Conservation (phyloP, 2,888 invertebrate genomes). For the Neoitamus cyanurus region DNA sequence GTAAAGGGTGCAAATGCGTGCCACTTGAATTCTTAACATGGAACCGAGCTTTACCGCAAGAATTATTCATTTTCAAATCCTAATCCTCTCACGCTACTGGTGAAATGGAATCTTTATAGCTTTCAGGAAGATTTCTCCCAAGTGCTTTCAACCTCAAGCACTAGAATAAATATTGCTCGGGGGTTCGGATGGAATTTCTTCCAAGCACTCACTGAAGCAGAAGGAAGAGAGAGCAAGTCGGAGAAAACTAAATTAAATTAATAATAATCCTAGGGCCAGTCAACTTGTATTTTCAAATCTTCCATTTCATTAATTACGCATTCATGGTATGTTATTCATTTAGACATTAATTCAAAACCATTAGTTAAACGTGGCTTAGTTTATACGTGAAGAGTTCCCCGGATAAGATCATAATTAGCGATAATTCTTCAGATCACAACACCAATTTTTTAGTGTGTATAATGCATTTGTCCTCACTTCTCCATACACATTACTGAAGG, state of each 20-base stretch:
- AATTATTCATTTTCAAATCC: constrained; percentile 46
- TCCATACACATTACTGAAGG: too few species aligned
- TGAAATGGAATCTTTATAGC: constrained; percentile 37
- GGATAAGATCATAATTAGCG: too few species aligned
- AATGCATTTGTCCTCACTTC: too few species aligned
- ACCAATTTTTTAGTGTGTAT: too few species aligned
- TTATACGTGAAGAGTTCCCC: too few species aligned
- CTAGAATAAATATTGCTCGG: neutral
- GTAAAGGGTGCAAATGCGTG: constrained; percentile 43
- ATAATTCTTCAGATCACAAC: too few species aligned
- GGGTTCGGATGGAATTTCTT: neutral
- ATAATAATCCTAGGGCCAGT: neutral
- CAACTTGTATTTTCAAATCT: neutral
- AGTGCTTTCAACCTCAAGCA: constrained; percentile 4
- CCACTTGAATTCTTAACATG: constrained; percentile 46
- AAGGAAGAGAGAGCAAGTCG: neutral
- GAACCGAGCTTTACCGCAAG: constrained; percentile 41
- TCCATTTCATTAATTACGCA: neutral
- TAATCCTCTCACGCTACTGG: constrained; percentile 37
- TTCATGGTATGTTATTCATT: neutral
- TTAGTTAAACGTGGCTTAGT: too few species aligned
- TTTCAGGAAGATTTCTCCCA: constrained; percentile 33
- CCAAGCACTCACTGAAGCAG: neutral
- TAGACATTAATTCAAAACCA: neutral
- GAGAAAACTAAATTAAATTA: neutral